Base-by-base conservation (phyloP, 2,888 invertebrate genomes). In the Rhynchonema sp. region DNA sequence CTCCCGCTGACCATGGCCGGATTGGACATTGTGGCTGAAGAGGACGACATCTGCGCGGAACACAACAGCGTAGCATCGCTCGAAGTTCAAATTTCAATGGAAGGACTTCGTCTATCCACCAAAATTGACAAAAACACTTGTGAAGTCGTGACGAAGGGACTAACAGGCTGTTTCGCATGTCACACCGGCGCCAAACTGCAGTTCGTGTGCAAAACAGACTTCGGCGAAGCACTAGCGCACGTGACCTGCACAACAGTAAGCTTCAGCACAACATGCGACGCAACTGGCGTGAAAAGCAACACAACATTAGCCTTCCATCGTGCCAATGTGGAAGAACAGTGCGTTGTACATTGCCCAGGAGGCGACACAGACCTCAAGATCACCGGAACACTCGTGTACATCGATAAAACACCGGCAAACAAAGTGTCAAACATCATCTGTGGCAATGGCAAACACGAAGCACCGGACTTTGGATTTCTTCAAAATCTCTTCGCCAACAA, bases 381-480 rank as follows among this genome's bases (percentile, higher is more conserved):
- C 1, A 28, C 74, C 74, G 63, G 55, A 78, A 94, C 94, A 1
- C 60, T 60, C 1, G 38, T 38, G 17, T 38, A 38, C 38, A 17
- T 38, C 38, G 38, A 38, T 38, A 6, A 17, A 17, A 38, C 6
- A 38, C 38, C 9, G 38, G n/a, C n/a, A n/a, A n/a, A n/a, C n/a
- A n/a, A n/a, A n/a, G n/a, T n/a, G n/a, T n/a, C n/a, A n/a, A n/a
- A n/a, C n/a, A n/a, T n/a, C n/a, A n/a, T n/a, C n/a, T n/a, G n/a
- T n/a, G n/a, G n/a, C n/a, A n/a, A n/a, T n/a, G n/a, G n/a, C n/a
- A n/a, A n/a, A n/a, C n/a, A n/a, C n/a, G n/a, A n/a, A n/a, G n/a
- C n/a, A n/a, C n/a, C n/a, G n/a, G n/a, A n/a, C n/a, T n/a, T n/a
- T n/a, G n/a, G n/a, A n/a, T n/a, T n/a, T n/a, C n/a, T n/a, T n/a